A percentile compares a stretch with the other conserved stretches of the same genome.
Conservation (phyloP, 2,888 invertebrate genomes). For the Neuroscelio doddi region DNA sequence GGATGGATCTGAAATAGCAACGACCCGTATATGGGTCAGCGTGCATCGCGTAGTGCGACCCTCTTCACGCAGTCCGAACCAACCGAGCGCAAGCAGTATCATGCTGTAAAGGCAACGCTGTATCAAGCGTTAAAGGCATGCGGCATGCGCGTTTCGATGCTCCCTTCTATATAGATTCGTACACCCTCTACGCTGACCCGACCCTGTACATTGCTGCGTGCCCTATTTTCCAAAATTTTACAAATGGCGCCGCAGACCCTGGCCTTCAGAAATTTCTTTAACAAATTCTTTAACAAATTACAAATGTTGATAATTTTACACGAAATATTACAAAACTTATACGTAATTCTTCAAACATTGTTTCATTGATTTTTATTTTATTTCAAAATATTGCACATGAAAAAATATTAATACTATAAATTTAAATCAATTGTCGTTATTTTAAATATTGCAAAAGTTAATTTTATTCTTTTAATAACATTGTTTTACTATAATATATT, state of each 20-base stretch:
- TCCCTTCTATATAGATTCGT: constrained; percentile 42
- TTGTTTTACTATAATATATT: too few relatives aligned
- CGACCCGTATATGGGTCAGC: constrained; percentile 73
- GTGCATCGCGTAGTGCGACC: constrained; percentile 69
- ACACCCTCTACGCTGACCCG: constrained; percentile 39
- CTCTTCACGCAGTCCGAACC: constrained; percentile 64
- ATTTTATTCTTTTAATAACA: too few relatives aligned
- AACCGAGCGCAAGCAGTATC: constrained; percentile 55
- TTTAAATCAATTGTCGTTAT: too few relatives aligned
- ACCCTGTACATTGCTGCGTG: constrained; percentile 44
- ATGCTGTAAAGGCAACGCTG: constrained; percentile 67
- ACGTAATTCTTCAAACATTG: too few relatives aligned
- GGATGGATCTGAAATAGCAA: constrained; percentile 72
- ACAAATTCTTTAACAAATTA: background rate
- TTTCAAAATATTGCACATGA: too few relatives aligned
- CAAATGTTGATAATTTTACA: too few relatives aligned
- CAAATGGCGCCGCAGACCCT: constrained; percentile 38
- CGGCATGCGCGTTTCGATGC: constrained; percentile 40
- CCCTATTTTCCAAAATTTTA: constrained; percentile 47
- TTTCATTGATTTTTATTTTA: too few relatives aligned
- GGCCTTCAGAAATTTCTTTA: constrained; percentile 32
- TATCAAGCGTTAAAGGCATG: constrained; percentile 52
- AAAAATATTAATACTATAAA: too few relatives aligned
- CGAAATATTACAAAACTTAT: too few relatives aligned
- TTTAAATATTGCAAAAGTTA: too few relatives aligned